Conservation (phyloP, 2,113 vertebrate genomes). For the Lophura nycthemera region DNA sequence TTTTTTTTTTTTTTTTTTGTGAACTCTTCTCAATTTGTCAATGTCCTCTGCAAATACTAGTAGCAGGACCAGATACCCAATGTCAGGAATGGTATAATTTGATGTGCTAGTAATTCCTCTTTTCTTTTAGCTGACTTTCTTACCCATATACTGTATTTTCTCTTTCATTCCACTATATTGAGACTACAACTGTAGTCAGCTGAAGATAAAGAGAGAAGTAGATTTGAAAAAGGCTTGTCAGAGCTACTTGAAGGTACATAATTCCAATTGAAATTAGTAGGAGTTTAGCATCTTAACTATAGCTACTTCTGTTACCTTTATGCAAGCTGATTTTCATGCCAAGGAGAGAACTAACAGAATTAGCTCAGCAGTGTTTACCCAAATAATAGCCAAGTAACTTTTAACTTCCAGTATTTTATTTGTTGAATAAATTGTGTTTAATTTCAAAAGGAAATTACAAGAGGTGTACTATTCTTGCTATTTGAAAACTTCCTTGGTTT, state of each 20-base stretch:
- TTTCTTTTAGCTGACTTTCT: neutral
- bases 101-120: neutral
- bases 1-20: neutral
- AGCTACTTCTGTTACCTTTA: neutral
- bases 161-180: neutral
- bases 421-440: slow-evolving; percentile 9
- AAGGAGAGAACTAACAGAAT: neutral
- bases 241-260: neutral
- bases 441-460: neutral
- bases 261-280: neutral
- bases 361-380: neutral
- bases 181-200: neutral
- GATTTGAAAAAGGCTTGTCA: neutral
- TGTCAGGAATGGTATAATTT: neutral
- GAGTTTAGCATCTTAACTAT: neutral
- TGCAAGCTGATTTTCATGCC: neutral
- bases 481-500: slow-evolving; percentile 57
- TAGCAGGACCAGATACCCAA: accelerated
- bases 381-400: slow-evolving; percentile 18
- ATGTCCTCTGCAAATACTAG: neutral
- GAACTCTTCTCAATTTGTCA: neutral
- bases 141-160: neutral
- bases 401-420: neutral
- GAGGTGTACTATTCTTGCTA: slow-evolving; percentile 31
- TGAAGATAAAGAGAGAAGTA: neutral